Percentiles rank a stretch among this genome's conserved stretches.
Evolutionary conservation across 2,797 vertebrate species (phyloP).

Genomic region (Leucoraja ocellata): DNA sequence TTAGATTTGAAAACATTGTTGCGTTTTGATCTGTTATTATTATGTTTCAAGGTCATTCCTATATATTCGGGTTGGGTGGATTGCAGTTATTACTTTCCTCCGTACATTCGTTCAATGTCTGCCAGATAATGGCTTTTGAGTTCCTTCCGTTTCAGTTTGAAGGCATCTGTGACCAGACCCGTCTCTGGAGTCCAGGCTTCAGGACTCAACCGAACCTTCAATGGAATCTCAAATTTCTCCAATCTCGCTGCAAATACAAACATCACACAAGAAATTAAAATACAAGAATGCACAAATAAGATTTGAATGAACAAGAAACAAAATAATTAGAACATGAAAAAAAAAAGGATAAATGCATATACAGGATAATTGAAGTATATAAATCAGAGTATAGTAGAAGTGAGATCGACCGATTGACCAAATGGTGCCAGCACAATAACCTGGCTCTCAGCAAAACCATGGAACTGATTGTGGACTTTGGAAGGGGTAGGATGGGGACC

Average conservation of each 20-base stretch:
- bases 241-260: constrained; percentile 63
- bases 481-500: too few relatives aligned
- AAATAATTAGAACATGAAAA: not conserved
- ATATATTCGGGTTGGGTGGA: constrained; percentile 50
- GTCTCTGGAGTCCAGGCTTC: constrained; percentile 91
- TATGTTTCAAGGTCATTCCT: constrained; percentile 66
- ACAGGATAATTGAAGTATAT: too few relatives aligned
- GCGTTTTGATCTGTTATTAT: constrained; percentile 53
- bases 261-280: constrained; percentile 19
- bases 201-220: constrained; percentile 79
- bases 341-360: too few relatives aligned
- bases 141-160: constrained; percentile 89
- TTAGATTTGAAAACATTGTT: constrained; percentile 22
- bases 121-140: constrained; percentile 76
- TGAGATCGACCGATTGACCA: too few relatives aligned
- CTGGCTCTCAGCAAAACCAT: too few relatives aligned
- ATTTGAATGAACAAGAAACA: not conserved
- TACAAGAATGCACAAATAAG: not conserved
- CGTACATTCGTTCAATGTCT: constrained; percentile 88
- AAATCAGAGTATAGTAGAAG: too few relatives aligned
- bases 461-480: too few relatives aligned
- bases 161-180: constrained; percentile 87
- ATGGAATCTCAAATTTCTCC: constrained; percentile 86
- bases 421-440: too few relatives aligned
- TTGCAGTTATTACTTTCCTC: constrained; percentile 61